Conservation (phyloP, 1,140 invertebrate genomes). For the Papilio dardanus region DNA sequence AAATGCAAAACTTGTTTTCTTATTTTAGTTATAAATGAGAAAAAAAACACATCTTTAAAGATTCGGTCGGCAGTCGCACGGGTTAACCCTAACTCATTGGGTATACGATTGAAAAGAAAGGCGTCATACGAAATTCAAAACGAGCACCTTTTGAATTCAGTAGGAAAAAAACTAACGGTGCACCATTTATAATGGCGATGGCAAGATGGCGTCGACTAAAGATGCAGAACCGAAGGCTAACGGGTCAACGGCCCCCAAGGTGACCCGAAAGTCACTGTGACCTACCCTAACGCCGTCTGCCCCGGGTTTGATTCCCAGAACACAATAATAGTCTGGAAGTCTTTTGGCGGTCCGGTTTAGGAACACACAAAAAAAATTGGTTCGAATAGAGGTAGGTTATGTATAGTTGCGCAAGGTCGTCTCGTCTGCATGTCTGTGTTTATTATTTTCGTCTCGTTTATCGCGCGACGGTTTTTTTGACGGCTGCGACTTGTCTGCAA, state of each 20-base stretch:
- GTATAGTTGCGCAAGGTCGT: slow-evolving; percentile 48
- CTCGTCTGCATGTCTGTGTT: slow-evolving; percentile 41
- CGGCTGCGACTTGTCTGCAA: slow-evolving; percentile 19
- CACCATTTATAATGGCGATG: slow-evolving; percentile 29
- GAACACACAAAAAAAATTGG: slow-evolving; percentile 43
- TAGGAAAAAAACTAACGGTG: slow-evolving; percentile 31
- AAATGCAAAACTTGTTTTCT: neutral
- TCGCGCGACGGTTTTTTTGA: slow-evolving; percentile 26
- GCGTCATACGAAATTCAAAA: slow-evolving; percentile 34
- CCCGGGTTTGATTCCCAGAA: slow-evolving; percentile 64
- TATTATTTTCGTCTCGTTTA: slow-evolving; percentile 34
- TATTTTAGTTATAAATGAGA: neutral
- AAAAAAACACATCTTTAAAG: neutral
- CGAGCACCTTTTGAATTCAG: slow-evolving; percentile 23
- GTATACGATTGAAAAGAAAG: neutral
- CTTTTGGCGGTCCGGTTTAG: slow-evolving; percentile 55
- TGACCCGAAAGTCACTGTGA: slow-evolving; percentile 66
- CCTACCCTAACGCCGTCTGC: slow-evolving; percentile 64
- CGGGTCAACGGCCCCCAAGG: slow-evolving; percentile 66
- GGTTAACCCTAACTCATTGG: slow-evolving; percentile 11
- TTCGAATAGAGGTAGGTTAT: slow-evolving; percentile 48
- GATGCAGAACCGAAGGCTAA: slow-evolving; percentile 46
- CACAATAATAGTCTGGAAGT: slow-evolving; percentile 61
- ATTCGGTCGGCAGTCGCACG: slow-evolving; percentile 1
- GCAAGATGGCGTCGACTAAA: slow-evolving; percentile 11